Evolutionary conservation across 64 coral and sea anemone species (phyloP), one percentile per base, ranked within the genome.

Genomic region (Astreopora myriophthalma): DNA sequence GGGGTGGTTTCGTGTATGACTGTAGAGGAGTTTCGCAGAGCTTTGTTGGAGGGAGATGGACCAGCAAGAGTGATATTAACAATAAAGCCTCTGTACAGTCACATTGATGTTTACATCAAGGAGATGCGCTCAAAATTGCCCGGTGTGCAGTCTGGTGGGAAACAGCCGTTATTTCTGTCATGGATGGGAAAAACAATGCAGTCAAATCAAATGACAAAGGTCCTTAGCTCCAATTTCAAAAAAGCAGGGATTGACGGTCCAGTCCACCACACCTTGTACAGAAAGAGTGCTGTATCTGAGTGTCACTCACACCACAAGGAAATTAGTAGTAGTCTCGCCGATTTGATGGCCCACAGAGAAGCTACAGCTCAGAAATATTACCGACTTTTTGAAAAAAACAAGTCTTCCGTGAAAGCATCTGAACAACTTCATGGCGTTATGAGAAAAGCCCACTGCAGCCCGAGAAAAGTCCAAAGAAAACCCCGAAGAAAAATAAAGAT

Each of bases 31-130:
- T 84, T 89, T 32, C 27, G 75, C 2, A 66, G 73, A 22, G 86
- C 77, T 40, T 20, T 10, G n/a, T 22, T 80, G 9, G 38, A 95
- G 82, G 38, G 40, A 0, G 40, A 96, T 69, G 90, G 94, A 32
- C 94, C 94, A 40, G 94, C 94, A 14, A 67, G 87, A 14, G 28
- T 89, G 5, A 78, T 96, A 9, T 26, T 96, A 25, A 75, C 65
- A 44, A n/a, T n/a, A 20, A 85, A 37, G n/a, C 80, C 33, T 42
- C 40, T 92, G 27, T 55, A 96, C 65, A 82, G 65, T 23, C 88
- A 86, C 75, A 29, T 96, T 23, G 73, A 80, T 20, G 91, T 95
- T 44, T 95, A 70, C 70, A 29, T 84, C 24, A 30, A 74, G 8
- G 48, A 77, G 24, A 20, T 96, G 38, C 77, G 69, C 48, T 25